Percentiles rank a stretch among this genome's conserved stretches.
Conservation (phyloP, 2,113 vertebrate species). For the Oryzias curvinotus region DNA sequence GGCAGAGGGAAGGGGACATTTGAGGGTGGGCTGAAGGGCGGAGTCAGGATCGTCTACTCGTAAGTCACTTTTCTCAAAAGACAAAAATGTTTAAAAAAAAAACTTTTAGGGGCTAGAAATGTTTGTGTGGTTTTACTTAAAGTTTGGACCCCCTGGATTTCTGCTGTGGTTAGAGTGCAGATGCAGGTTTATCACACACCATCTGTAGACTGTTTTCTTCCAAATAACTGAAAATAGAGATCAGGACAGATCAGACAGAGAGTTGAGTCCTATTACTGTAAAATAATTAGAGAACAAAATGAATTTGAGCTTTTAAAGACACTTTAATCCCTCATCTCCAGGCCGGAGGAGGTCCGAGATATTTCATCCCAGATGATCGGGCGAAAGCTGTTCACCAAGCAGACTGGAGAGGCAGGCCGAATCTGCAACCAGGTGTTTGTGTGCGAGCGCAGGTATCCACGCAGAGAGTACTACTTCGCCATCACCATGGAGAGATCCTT, state of each 20-base stretch:
- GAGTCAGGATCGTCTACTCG: conserved; percentile 98
- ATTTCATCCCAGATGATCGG: conserved; percentile 97
- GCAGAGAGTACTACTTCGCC: conserved; percentile 98
- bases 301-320: too few relatives aligned
- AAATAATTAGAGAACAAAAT: too few relatives aligned
- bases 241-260: too few relatives aligned
- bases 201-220: too few relatives aligned
- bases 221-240: too few relatives aligned
- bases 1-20: conserved; percentile 97
- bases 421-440: conserved; percentile 99
- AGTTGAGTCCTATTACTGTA: too few relatives aligned
- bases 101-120: too few relatives aligned
- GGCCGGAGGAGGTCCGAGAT: conserved; percentile 94
- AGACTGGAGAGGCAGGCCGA: conserved; percentile 94
- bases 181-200: too few relatives aligned
- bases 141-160: too few relatives aligned
- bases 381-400: conserved; percentile 94
- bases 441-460: conserved; percentile 95
- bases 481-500: conserved; percentile 95
- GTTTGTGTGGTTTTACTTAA: too few relatives aligned
- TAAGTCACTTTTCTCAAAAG: conserved; percentile 72
- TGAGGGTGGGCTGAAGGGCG: conserved; percentile 95
- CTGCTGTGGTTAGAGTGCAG: too few relatives aligned
- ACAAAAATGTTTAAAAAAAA: too few relatives aligned
- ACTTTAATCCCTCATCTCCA: conserved; percentile 35